Evolutionary conservation across 1,140 invertebrate species (phyloP), one percentile per base, ranked within the genome.

Genomic region (Frieseomelitta varia): DNA sequence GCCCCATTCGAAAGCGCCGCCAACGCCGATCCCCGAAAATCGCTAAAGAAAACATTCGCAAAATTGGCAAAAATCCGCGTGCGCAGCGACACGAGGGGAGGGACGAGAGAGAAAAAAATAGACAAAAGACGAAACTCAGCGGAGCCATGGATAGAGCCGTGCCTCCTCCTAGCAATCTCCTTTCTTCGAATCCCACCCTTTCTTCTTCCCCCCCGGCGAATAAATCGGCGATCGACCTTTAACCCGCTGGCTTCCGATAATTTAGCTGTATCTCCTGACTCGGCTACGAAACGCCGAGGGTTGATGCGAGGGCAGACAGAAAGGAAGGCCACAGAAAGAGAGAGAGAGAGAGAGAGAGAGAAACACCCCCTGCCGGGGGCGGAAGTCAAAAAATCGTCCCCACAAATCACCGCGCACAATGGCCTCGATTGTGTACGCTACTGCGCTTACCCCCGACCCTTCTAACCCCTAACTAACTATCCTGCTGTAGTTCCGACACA

Each of bases 321-420:
- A 4, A 19, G 39, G 39, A 8, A 47, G 39, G 8, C 39, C 0
- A 47, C 1, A 56, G 15, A 30, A n/a, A 30, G 63, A 17, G 15
- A 1, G 1, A 17, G 63, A 65, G 63, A 27, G 24, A 27, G 61
- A 74, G 27, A 53, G 53, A 14, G 19, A 11, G 27, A 17, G 19
- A 53, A 30, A 17, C 72, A 55, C 67, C 81, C 82, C 79, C 68
- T 56, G 56, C 85, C 88, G 71, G 77, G 88, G 88, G 85, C 92
- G 93, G 93, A 94, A 94, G 94, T 94, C 91, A 93, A 94, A 94
- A 94, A 94, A 94, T 94, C 92, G 90, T 92, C 92, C 87, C 93
- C 93, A 94, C 93, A 94, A 94, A 94, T 94, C 93, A 94, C 93
- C 73, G 86, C 85, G 88, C 92, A 94, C 94, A 94, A 94, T 94